A percentile compares a stretch with the other conserved stretches of the same genome.
Conservation (phyloP, 2,797 vertebrate species). For the Dipus sagitta region DNA sequence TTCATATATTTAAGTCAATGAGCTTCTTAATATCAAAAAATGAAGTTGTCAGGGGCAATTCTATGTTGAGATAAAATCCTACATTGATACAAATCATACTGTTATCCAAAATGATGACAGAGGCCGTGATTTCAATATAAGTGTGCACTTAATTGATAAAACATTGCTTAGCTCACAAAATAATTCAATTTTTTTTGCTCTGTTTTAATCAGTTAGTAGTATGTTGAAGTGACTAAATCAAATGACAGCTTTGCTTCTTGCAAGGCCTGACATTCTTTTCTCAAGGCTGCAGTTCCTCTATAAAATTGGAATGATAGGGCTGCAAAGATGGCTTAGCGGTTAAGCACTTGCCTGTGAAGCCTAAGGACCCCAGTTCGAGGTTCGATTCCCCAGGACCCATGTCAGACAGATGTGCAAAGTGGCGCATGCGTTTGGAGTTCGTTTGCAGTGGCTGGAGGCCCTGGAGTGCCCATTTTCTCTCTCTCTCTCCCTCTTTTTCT, state of each 20-base stretch:
- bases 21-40: neutral
- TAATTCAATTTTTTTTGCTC: neutral
- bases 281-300: neutral
- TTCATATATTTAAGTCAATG: neutral
- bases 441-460: too few relatives aligned
- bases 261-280: neutral
- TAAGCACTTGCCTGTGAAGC: too few relatives aligned
- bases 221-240: neutral
- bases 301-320: neutral
- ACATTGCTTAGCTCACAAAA: neutral
- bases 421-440: too few relatives aligned
- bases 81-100: neutral
- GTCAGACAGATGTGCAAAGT: too few relatives aligned
- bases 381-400: too few relatives aligned
- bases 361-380: too few relatives aligned
- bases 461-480: too few relatives aligned
- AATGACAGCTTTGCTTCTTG: neutral
- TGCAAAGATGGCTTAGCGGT: too few relatives aligned
- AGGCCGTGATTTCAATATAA: neutral
- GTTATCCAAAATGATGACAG: neutral
- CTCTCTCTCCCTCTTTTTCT: too few relatives aligned
- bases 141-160: neutral
- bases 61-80: neutral
- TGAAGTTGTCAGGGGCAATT: slow-evolving; percentile 13
- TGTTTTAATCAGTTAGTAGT: neutral